Base-by-base conservation (phyloP, 2,797 vertebrate genomes). In the Semaprochilodus insignis region DNA sequence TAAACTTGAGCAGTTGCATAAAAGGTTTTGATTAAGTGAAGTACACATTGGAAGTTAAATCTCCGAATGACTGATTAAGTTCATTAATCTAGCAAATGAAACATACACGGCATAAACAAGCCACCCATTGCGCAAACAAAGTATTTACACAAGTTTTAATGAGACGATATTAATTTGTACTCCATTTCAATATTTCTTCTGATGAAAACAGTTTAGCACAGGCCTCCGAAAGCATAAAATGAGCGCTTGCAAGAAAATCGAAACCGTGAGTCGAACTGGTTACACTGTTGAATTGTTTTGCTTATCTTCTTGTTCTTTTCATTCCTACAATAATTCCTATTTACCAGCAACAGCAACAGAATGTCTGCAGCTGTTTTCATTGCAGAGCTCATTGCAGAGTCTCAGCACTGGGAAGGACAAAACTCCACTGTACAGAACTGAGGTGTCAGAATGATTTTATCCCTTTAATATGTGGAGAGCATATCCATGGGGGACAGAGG, bases 41-140 rank as follows among this genome's bases (percentile, higher is more conserved):
- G n/a, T 51, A 51, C 69, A 51, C n/a, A 51, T 15, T 23, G 69
- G 69, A 71, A 48, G 40, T 71, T 63, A 62, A 81, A 78, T 63
- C 78, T 75, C 83, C 67, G 80, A 85, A 65, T 85, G 57, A 81
- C 75, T 78, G 70, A 85, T 85, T 81, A 72, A 57, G 62, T 48
- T 71, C 23, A 85, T 81, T 74, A 78, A 81, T 85, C 78, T 85
- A 81, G 31, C 62, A 74, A 85, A 85, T 81, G 83, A 78, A 81
- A 85, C 73, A 73, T 76, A 81, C 40, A 77, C 60, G 59, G 51
- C 74, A 69, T 60, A 63, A 81, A 60, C 40, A 15, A 14, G 36
- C 52, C 67, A 72, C 76, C 75, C 70, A 74, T 78, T 67, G 17
- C 60, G 48, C 34, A 44, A 74, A 77, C 40, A 40, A 77, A 65